Conservation (phyloP, 2,113 vertebrate species). For the Nibea albiflora region DNA sequence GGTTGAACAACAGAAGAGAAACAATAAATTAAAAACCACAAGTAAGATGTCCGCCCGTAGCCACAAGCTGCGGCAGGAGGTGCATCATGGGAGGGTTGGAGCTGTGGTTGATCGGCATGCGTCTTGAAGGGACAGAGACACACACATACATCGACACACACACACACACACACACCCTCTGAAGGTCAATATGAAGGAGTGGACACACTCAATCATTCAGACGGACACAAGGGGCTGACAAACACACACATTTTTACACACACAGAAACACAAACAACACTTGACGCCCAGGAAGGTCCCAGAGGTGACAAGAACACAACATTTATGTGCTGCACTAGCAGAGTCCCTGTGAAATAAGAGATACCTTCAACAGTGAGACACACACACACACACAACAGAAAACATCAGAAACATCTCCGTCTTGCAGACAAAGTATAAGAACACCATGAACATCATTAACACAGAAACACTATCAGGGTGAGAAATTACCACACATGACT, state of each 20-base stretch:
- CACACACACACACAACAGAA: conserved; percentile 19
- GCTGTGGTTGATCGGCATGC: conserved; percentile 61
- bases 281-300: conserved; percentile 34
- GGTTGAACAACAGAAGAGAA: conserved; percentile 28
- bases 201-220: conserved; percentile 25
- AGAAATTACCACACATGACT: neutral
- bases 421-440: neutral
- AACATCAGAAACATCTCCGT: neutral
- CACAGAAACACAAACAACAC: conserved; percentile 33
- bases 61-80: conserved; percentile 43
- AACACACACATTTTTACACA: neutral
- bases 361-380: conserved; percentile 41
- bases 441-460: neutral
- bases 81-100: conserved; percentile 60
- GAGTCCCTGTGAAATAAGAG: conserved; percentile 47
- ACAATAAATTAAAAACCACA: conserved; percentile 24
- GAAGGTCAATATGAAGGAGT: conserved; percentile 12
- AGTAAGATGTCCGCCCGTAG: conserved; percentile 46
- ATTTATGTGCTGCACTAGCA: conserved; percentile 20
- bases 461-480: neutral
- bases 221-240: neutral
- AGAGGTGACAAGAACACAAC: conserved; percentile 41
- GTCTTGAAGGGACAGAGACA: conserved; percentile 44
- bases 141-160: conserved; percentile 7
- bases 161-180: conserved; percentile 23